phyloP scores from a whole-genome alignment of 2,888 invertebrate genomes.

The Lasioglossum lativentre region DNA sequence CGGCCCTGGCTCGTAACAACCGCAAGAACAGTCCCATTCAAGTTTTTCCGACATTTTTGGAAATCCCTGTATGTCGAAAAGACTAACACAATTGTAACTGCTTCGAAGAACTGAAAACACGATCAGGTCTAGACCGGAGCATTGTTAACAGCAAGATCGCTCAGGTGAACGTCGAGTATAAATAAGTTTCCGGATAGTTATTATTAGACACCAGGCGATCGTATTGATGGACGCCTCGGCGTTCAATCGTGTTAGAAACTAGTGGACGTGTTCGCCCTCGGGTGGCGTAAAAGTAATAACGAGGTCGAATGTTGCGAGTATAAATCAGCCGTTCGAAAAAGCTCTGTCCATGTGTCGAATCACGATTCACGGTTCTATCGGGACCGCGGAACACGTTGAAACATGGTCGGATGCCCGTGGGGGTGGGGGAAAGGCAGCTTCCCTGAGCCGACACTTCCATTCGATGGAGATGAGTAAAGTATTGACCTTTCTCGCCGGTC shows the following conservation, averaged over 20 bases:
- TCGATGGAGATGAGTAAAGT: constrained; percentile 37
- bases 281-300: background rate
- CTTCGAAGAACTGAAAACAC: too few relatives aligned
- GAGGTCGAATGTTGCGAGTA: background rate
- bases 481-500: constrained; percentile 39
- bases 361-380: constrained; percentile 41
- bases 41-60: too few relatives aligned
- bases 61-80: too few relatives aligned
- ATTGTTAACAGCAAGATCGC: background rate
- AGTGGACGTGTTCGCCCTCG: background rate
- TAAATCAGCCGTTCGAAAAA: constrained; percentile 29
- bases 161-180: background rate
- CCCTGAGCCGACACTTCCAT: constrained; percentile 16
- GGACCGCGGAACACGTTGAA: constrained; percentile 14
- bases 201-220: constrained; percentile 4
- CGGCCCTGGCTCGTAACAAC: too few relatives aligned
- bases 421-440: background rate
- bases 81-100: too few relatives aligned
- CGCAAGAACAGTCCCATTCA: too few relatives aligned
- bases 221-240: background rate
- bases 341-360: constrained; percentile 34
- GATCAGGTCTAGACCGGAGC: background rate
- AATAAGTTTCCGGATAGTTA: constrained; percentile 2
- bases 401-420: background rate
- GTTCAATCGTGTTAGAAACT: background rate